Conservation (phyloP, 2,888 invertebrate genomes). For the Philereme transversata region DNA sequence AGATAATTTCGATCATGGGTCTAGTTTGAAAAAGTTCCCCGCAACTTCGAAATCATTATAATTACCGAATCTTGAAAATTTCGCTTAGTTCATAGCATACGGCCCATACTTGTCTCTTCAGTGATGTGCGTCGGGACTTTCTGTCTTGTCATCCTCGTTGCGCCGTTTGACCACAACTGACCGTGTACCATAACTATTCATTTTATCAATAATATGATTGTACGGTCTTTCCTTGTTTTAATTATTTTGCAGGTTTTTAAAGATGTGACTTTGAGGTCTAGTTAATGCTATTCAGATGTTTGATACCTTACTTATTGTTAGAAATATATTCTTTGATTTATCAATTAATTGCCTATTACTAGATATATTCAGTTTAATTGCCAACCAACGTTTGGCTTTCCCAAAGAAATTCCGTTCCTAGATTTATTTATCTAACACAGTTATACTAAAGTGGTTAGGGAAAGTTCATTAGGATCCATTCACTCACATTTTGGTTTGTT, state of each 20-base stretch:
- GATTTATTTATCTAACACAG: slow-evolving; percentile 33
- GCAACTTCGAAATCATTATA: not conserved
- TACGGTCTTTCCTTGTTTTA: slow-evolving; percentile 5
- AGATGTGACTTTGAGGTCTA: not conserved
- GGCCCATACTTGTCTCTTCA: slow-evolving; percentile 19
- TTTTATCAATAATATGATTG: slow-evolving; percentile 12
- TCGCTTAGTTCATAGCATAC: slow-evolving; percentile 9
- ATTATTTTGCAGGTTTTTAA: slow-evolving; percentile 8
- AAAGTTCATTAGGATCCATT: slow-evolving; percentile 49
- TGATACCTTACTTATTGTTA: not conserved
- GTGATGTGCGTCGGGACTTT: slow-evolving; percentile 44
- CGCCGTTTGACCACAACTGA: slow-evolving; percentile 43
- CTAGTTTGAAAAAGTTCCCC: not conserved
- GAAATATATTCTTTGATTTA: not conserved
- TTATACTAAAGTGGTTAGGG: slow-evolving; percentile 40
- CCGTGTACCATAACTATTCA: slow-evolving; percentile 17
- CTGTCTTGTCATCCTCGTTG: slow-evolving; percentile 46
- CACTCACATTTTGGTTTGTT: slow-evolving; percentile 33
- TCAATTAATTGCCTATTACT: not conserved
- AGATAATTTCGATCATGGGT: not conserved
- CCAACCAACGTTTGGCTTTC: not conserved
- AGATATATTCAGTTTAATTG: not conserved
- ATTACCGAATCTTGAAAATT: not conserved
- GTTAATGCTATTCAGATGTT: not conserved
- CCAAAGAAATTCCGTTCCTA: slow-evolving; percentile 15